Conservation (phyloP, 2,113 vertebrate species). For the Onychorhynchus coronatus region DNA sequence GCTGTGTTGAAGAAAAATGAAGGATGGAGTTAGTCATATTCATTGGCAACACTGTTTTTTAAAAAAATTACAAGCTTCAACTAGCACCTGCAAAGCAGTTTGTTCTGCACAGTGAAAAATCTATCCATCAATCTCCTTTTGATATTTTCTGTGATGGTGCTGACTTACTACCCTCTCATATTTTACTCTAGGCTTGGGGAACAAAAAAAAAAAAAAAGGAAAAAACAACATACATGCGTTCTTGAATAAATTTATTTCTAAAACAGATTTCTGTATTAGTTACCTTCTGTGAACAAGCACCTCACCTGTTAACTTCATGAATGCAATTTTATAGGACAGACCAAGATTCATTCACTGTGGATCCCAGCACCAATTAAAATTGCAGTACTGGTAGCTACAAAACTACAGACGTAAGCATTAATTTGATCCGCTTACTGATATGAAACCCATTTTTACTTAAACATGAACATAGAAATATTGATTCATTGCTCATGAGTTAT, state of each 20-base stretch:
- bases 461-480: background rate
- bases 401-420: slow-evolving; percentile 19
- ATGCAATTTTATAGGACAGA: background rate
- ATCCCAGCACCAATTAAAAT: slow-evolving; percentile 20
- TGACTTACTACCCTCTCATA: background rate
- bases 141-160: background rate
- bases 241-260: background rate
- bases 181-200: background rate
- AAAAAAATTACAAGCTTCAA: background rate
- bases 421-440: slow-evolving; percentile 26
- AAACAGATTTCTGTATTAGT: background rate
- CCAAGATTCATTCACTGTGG: background rate
- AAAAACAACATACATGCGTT: background rate
- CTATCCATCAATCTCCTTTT: background rate
- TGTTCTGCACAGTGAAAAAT: slow-evolving; percentile 11
- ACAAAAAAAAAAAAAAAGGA: background rate
- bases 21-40: background rate
- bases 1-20: background rate
- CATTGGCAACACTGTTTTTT: background rate
- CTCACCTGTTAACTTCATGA: background rate
- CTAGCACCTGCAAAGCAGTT: slow-evolving; percentile 8
- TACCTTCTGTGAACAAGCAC: background rate
- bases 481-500: slow-evolving; percentile 27
- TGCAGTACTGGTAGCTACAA: background rate
- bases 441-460: slow-evolving; percentile 41